These are phyloP conservation scores for Nasonia vitripennis DNA, from an alignment of 1,140 invertebrate genomes.

Conservation along the genomic window DNA sequence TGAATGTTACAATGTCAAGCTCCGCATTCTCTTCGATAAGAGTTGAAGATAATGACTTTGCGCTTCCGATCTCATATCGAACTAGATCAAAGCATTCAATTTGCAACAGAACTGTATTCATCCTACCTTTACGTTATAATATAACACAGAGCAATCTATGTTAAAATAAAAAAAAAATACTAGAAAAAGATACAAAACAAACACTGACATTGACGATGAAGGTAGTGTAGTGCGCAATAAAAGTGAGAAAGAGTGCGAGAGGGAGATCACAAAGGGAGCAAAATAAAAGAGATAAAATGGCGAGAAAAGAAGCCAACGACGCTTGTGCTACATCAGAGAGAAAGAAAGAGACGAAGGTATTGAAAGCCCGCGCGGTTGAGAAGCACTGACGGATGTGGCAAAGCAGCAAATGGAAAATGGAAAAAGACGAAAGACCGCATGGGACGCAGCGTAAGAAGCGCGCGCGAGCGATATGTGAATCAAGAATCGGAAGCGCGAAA, in stretches of 20 bases:
- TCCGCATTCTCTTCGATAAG: no score
- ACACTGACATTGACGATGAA: no score
- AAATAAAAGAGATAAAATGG: not conserved
- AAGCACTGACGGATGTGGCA: no score
- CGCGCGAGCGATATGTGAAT: not conserved
- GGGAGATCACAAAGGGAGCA: not conserved
- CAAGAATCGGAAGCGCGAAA: conserved; percentile 1
- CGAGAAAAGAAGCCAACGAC: no score
- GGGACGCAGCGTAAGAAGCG: not conserved
- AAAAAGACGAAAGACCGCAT: not conserved
- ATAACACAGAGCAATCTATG: no score
- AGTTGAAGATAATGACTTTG: not conserved
- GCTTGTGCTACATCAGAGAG: not conserved
- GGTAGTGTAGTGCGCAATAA: no score
- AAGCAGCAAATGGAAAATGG: not conserved
- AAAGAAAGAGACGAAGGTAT: not conserved
- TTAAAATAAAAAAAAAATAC: no score
- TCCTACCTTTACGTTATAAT: no score
- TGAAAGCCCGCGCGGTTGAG: not conserved
- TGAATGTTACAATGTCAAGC: no score
- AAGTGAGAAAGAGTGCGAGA: no score
- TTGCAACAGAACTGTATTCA: not conserved
- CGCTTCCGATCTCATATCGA: not conserved
- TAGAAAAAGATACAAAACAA: no score
- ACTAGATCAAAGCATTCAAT: not conserved